Conservation (phyloP, 2,888 invertebrate genomes). For the Heliconius charithonia region DNA sequence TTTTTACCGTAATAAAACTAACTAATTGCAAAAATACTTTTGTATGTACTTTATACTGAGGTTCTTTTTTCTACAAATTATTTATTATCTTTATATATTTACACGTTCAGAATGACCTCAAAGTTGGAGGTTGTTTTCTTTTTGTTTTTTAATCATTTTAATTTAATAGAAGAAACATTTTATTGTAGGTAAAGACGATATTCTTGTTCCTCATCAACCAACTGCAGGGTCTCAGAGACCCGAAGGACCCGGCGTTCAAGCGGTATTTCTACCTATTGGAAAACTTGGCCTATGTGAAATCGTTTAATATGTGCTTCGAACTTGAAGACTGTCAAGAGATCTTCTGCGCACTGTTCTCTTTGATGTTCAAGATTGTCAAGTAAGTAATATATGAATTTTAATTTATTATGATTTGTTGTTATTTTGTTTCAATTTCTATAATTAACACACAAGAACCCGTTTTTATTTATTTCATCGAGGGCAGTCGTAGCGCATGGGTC, state of each 20-base stretch:
- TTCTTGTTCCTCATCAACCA: conserved; percentile 98
- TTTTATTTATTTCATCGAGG: no score
- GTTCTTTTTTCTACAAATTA: neutral
- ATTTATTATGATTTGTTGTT: neutral
- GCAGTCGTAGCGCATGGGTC: no score
- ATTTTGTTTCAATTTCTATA: neutral
- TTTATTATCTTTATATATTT: neutral
- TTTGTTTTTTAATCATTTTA: neutral
- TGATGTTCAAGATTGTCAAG: conserved; percentile 98
- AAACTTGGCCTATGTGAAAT: conserved; percentile 98
- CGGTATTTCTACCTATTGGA: conserved; percentile 98
- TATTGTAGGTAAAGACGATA: conserved; percentile 86
- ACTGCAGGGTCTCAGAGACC: conserved; percentile 95
- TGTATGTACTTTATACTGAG: neutral
- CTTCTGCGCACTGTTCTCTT: conserved; percentile 95
- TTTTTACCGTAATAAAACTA: neutral
- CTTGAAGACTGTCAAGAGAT: conserved; percentile 98
- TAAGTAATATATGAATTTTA: conserved; percentile 80
- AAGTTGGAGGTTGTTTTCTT: neutral
- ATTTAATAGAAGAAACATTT: neutral
- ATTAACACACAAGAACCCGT: no score
- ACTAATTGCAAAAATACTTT: neutral
- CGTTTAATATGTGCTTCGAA: conserved; percentile 99
- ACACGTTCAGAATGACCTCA: neutral
- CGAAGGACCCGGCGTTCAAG: conserved; percentile 98